Conservation (phyloP, 2,797 vertebrate species). For the Myiotriccus ornatus region DNA sequence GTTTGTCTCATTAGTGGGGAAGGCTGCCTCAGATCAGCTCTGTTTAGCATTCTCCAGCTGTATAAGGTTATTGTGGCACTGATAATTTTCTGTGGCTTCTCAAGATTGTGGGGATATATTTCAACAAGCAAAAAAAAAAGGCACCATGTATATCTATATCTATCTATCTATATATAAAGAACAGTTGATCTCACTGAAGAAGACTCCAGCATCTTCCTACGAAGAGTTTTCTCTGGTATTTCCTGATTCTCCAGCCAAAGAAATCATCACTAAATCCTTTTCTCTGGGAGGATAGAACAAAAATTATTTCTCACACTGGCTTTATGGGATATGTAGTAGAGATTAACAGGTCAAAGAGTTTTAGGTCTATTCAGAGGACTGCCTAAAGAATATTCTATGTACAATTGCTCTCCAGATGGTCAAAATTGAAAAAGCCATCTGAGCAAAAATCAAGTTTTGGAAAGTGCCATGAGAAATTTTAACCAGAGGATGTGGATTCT, state of each 20-base stretch:
- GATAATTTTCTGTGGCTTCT: conserved; percentile 61
- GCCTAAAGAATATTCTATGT: conserved; percentile 13
- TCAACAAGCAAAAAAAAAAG: conserved; percentile 26
- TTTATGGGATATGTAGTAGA: conserved; percentile 56
- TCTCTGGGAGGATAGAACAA: conserved; percentile 39
- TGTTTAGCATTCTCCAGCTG: conserved; percentile 39
- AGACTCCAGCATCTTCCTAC: conserved; percentile 63
- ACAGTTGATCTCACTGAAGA: conserved; percentile 69
- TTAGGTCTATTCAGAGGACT: conserved; percentile 32
- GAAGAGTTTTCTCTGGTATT: conserved; percentile 69
- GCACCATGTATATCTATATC: background rate
- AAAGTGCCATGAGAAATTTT: conserved; percentile 52
- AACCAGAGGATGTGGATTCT: conserved; percentile 48
- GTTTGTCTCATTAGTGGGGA: background rate
- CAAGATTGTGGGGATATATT: conserved; percentile 49
- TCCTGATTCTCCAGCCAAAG: conserved; percentile 68
- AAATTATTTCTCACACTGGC: conserved; percentile 58
- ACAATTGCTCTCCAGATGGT: conserved; percentile 47
- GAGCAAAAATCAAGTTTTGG: conserved; percentile 52
- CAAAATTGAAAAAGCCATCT: conserved; percentile 56
- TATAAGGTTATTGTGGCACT: conserved; percentile 31
- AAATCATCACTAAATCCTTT: conserved; percentile 64
- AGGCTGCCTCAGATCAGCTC: conserved; percentile 26
- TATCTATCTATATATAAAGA: background rate
- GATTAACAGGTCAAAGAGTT: conserved; percentile 55